These are phyloP conservation scores for Psittacula cyanocephala DNA, from an alignment of 2,113 vertebrate genomes.

Conservation along the genomic window DNA sequence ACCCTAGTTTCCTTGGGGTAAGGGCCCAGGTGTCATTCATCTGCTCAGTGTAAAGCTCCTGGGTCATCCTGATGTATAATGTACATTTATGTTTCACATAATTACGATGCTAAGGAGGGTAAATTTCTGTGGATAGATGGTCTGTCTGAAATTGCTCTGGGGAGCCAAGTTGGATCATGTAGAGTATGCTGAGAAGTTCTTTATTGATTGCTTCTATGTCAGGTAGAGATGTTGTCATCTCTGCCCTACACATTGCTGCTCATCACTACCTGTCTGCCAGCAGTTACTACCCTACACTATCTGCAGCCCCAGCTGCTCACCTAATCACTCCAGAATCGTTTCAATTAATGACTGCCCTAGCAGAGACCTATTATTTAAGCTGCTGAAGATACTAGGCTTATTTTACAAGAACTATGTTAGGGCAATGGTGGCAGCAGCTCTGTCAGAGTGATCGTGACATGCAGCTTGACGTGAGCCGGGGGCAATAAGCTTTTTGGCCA, in stretches of 20 bases:
- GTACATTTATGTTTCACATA: background rate
- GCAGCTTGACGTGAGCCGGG: background rate
- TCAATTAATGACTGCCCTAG: background rate
- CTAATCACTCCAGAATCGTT: background rate
- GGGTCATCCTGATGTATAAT: background rate
- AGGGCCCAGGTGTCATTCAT: background rate
- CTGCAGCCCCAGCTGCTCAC: background rate
- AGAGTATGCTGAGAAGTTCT: background rate
- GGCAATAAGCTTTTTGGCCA: conserved; percentile 1
- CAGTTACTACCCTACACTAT: background rate
- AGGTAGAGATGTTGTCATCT: background rate
- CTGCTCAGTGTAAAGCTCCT: background rate
- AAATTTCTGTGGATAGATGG: background rate
- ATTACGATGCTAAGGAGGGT: background rate
- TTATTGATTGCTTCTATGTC: background rate
- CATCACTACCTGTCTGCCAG: background rate
- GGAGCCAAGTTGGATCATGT: background rate
- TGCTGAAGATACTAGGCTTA: background rate
- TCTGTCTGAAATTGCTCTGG: background rate
- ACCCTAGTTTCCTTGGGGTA: background rate
- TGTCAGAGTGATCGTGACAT: too few species aligned
- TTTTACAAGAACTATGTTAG: background rate
- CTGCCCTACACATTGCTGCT: background rate
- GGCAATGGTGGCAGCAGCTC: background rate
- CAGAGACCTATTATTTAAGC: background rate